Base-by-base conservation (phyloP, 2,797 vertebrate genomes). In the Mormyrops attenuatus region DNA sequence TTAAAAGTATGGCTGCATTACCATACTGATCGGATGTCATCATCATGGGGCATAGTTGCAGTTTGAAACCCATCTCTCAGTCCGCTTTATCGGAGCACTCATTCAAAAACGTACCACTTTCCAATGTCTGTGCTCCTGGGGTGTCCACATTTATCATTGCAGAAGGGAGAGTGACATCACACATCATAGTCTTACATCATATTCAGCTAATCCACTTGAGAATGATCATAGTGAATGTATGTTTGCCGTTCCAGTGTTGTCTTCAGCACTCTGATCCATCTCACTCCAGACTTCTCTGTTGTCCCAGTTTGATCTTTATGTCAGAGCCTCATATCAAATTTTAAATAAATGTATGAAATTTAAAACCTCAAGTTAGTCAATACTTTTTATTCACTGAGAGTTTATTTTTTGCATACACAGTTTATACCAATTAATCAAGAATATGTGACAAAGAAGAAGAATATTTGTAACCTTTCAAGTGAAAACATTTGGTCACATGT, bases 291-390 rank as follows among this genome's bases (percentile, higher is more conserved):
- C n/a, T 7, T 49, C 17, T 86, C 2, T 52, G 88, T 91, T 84
- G 90, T 89, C 92, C 53, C 91, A 92, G 82, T 89, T 93, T 92
- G 93, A 88, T 92, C 94, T 92, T 91, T 92, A 91, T 94, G 91
- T 90, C 93, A 91, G 93, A 92, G 93, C 52, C 92, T 94, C 90
- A 92, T 92, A 93, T 94, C 91, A 94, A 92, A 89, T 95, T 94
- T 95, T 66, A 90, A 96, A 95, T 96, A 96, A 96, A 96, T 92
- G 86, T 80, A 38, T 90, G n/a, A 90, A 92, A 92, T 91, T 2
- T 87, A 0, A 91, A 90, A 60, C 2, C 47, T 38, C 26, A 38
- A n/a, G 5, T 30, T 44, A 26, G 47, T 38, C 44, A 50, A 15
- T 50, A 26, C n/a, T 69, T 4, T 69, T 73, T 47, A 69, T 5